Evolutionary conservation across 2,888 invertebrate genomes (phyloP), one percentile per base, ranked within the genome.

Genomic region (Sinhomidia bicolor): DNA sequence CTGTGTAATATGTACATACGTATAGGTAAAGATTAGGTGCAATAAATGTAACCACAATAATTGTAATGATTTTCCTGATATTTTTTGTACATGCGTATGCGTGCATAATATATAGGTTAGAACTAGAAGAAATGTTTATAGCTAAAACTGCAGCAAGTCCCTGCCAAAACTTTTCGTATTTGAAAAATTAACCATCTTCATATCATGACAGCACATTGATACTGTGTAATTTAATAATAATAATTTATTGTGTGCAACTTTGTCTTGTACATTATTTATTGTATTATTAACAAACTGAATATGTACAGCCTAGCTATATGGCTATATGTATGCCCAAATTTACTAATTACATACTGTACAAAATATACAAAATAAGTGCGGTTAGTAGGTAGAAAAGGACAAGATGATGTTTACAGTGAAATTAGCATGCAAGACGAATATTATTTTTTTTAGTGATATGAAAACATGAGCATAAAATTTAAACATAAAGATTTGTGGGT

Each of bases 371-470:
- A n/a, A n/a, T n/a, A n/a, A 10, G 32, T 65, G 23, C 23, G 12
- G 14, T 14, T 14, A n/a, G 12, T 65, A 65, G n/a, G 62, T 29
- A 32, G 32, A 32, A 29, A 65, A 65, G 6, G 6, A 20, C 1
- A 23, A 23, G 60, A 26, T 1, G 14, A 60, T 79, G 17, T 29
- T 60, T 60, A 60, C 60, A 7, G 17, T 44, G 32, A 82, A 82
- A 82, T 82, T 82, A 82, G 68, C 81, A 82, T 82, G 26, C 81
- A 68, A 68, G 32, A 68, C 51, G 32, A 32, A 62, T 60, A 60
- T 62, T 62, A 62, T 60, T 60, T 60, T 4, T 51, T 10, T 51
- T 23, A 14, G 12, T 14, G 60, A 23, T 60, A 60, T 3, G 57
- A 54, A 23, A 20, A 3, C n/a, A 23, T 60, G 26, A 60, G 10